These are phyloP conservation scores for Nineta flava DNA, from an alignment of 2,888 invertebrate genomes.

Conservation along the genomic window DNA sequence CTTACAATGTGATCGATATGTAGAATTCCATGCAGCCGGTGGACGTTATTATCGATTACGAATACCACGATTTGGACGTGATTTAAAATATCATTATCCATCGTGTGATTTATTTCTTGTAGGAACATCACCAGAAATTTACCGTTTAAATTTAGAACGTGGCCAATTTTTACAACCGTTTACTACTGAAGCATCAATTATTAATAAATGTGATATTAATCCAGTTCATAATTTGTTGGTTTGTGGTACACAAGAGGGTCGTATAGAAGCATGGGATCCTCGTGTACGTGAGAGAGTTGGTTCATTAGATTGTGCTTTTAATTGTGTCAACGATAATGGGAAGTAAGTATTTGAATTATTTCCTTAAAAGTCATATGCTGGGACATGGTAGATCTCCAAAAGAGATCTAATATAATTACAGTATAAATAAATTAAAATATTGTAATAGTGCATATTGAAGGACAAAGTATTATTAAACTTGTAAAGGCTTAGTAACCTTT, in stretches of 20 bases:
- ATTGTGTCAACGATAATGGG: slow-evolving; percentile 37
- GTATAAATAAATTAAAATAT: no score
- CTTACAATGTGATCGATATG: slow-evolving; percentile 75
- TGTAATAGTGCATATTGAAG: no score
- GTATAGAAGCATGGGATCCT: slow-evolving; percentile 95
- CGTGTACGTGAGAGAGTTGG: slow-evolving; percentile 61
- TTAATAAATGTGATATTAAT: slow-evolving; percentile 77
- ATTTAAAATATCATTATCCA: slow-evolving; percentile 77
- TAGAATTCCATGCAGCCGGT: slow-evolving; percentile 91
- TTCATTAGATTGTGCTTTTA: slow-evolving; percentile 67
- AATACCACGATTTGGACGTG: slow-evolving; percentile 90
- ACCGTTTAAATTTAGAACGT: slow-evolving; percentile 85
- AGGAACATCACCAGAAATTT: slow-evolving; percentile 78
- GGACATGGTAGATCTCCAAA: not conserved
- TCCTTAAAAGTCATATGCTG: not conserved
- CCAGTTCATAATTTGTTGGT: slow-evolving; percentile 74
- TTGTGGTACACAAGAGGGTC: slow-evolving; percentile 79
- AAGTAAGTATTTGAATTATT: slow-evolving; percentile 32
- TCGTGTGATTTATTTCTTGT: slow-evolving; percentile 87
- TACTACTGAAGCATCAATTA: slow-evolving; percentile 51
- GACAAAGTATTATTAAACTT: no score
- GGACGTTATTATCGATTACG: slow-evolving; percentile 81
- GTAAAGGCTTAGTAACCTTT: no score
- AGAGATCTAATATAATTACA: not conserved
- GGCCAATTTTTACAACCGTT: slow-evolving; percentile 86